A percentile compares a stretch with the other conserved stretches of the same genome.
These are phyloP conservation scores for Aplysia californica DNA, from an alignment of 1,140 invertebrate species.

Conservation along the genomic window DNA sequence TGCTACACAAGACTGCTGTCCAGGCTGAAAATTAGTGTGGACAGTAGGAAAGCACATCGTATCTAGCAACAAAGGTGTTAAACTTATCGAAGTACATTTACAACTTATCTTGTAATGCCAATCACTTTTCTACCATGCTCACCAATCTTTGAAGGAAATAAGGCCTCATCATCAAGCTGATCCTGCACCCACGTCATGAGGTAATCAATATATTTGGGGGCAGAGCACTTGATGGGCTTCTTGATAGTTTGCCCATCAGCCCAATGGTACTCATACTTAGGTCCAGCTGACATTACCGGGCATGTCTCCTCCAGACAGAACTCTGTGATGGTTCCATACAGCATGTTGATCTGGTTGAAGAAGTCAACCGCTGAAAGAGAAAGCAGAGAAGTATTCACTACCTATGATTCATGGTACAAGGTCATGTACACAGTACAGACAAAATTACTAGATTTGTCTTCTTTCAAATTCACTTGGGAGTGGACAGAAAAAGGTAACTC, in stretches of 20 bases:
- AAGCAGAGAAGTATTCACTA: constrained; percentile 28
- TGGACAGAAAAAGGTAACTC: too few species aligned
- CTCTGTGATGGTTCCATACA: constrained; percentile 99
- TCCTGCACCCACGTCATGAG: constrained; percentile 99
- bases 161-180: constrained; percentile 97
- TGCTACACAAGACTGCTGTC: too few species aligned
- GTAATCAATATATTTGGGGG: constrained; percentile 99
- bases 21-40: too few species aligned
- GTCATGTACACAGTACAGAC: too few species aligned
- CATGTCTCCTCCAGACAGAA: constrained; percentile 99
- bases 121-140: too few species aligned
- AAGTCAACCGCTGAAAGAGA: constrained; percentile 94
- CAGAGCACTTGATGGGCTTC: constrained; percentile 99
- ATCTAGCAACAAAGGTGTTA: too few species aligned
- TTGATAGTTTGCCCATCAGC: constrained; percentile 98
- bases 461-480: too few species aligned
- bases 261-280: constrained; percentile 99
- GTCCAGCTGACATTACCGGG: constrained; percentile 94
- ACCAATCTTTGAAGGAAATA: constrained; percentile 99
- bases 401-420: too few species aligned
- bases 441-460: too few species aligned
- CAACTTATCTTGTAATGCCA: too few species aligned
- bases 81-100: too few species aligned
- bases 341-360: constrained; percentile 99
- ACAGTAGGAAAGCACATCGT: too few species aligned